phyloP scores from a whole-genome alignment of 92 coral and sea anemone species.

The Parazoanthus atlanticus region DNA sequence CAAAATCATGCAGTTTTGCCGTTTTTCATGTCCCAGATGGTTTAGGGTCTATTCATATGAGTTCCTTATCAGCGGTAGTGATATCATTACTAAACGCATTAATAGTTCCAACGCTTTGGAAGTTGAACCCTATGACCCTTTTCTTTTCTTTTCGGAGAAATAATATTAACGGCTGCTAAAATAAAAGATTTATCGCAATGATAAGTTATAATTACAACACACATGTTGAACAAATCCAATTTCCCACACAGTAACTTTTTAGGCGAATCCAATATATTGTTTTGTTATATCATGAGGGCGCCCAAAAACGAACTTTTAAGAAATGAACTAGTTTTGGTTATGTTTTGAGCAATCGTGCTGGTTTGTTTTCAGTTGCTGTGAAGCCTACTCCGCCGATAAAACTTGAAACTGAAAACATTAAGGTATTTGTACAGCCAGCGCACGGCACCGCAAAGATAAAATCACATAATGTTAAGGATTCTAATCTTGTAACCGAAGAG shows the following conservation, averaged over 20 bases:
- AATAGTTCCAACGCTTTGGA: conserved; percentile 7
- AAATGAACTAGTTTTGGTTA: not conserved
- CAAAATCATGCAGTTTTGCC: not conserved
- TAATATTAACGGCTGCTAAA: conserved; percentile 24
- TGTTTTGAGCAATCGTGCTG: not conserved
- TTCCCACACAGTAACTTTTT: not conserved
- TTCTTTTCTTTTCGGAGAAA: not conserved
- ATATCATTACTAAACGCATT: conserved; percentile 17
- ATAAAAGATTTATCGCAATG: conserved; percentile 27
- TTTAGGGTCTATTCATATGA: not conserved
- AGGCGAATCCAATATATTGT: not conserved
- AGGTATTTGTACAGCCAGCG: not conserved
- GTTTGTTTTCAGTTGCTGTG: not conserved
- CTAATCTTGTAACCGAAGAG: not conserved
- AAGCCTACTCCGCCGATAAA: not conserved
- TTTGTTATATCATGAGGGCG: too few relatives aligned
- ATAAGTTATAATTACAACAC: conserved; percentile 7
- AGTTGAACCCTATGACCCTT: conserved; percentile 24
- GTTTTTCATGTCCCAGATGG: conserved; percentile 48
- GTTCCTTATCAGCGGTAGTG: conserved; percentile 27
- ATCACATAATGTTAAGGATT: conserved; percentile 3
- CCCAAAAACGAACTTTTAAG: not conserved
- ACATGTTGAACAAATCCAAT: conserved; percentile 28
- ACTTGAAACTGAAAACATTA: not conserved
- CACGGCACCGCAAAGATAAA: conserved; percentile 14